Base-by-base conservation (phyloP, 2,113 vertebrate genomes). In the Perca flavescens region DNA sequence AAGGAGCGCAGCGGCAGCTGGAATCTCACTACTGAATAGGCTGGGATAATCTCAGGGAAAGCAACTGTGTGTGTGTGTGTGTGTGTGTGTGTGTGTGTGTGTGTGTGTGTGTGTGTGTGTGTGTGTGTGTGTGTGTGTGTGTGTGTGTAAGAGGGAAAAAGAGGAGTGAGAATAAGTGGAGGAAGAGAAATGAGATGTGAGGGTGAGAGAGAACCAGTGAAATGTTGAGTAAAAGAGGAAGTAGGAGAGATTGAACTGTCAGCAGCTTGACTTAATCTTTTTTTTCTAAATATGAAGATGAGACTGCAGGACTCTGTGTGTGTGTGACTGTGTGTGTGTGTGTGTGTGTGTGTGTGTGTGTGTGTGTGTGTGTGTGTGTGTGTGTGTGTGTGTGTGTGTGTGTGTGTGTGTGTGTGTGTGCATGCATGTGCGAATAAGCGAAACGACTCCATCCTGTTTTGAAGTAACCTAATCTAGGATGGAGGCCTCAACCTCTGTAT, bases 401-500 rank as follows among this genome's bases (percentile, higher is more conserved):
- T 40, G 61, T 47, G 43, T 43, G 40, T 62, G 57, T 62, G 74
- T 36, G 79, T 61, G 34, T 77, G 40, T 56, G 62, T 71, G 56
- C 28, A 28, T 28, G 31, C 31, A 3, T 7, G 34, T 34, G 34
- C 34, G 34, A 34, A 1, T 66, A 36, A 60, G 73, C 22, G 10
- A 79, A 63, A 83, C 16, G 6, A 58, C 83, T 90, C 61, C 86
- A 90, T 88, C 84, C 79, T 89, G 86, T 92, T 90, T 86, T 90
- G 83, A 89, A 90, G 88, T 91, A 88, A 93, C 91, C 65, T 90
- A 84, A 90, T 90, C 89, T 81, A 34, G 70, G 62, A 79, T 52
- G 82, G 73, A 90, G 86, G 87, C 86, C 67, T 49, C 66, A 46
- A 85, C 72, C 2, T 56, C 68, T 16, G 67, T 74, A 83, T 87